Base-by-base conservation (phyloP, 2,797 vertebrate genomes). In the Pseudomugil tenellus region DNA sequence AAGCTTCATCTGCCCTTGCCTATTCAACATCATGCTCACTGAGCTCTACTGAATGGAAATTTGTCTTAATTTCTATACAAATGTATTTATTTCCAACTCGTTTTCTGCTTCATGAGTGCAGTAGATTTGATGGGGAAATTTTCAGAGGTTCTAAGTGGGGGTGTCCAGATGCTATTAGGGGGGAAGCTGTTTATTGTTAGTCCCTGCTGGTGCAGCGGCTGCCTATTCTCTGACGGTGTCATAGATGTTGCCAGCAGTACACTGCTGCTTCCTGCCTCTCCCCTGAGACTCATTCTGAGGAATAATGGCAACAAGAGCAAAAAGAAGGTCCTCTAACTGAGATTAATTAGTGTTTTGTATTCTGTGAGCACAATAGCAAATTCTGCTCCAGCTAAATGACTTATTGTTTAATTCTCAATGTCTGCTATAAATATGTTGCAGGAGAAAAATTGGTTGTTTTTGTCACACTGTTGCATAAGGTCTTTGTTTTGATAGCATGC, bases 341-440 rank as follows among this genome's bases (percentile, higher is more conserved):
- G 84, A 92, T 93, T 93, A 93, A 94, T 93, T 92, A 90, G 84
- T 76, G 77, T 74, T 91, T 87, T 88, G 76, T 91, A 86, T 91
- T 92, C 82, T 89, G 81, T 81, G 73, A 77, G 77, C 74, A 91
- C 88, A 91, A 90, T 90, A 72, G 91, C 79, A 77, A 83, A 84
- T 70, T 81, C 72, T 75, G 82, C 87, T 76, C 62, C n/a, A 31
- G 84, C 88, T 81, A 81, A 92, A 90, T 86, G 48, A 84, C 78
- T 80, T 83, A 90, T 90, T 92, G 83, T 91, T 80, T 79, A 69
- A 79, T 81, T 83, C 63, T 80, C 83, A 87, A 84, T 72, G 79
- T 84, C 59, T 77, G 52, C 71, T 84, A 80, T 87, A 89, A 91
- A 91, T 89, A 88, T 81, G 81, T 79, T 74, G 73, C 29, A 2